Evolutionary conservation across 92 coral and sea anemone species (phyloP), one percentile per base, ranked within the genome.

Genomic region (Ricordea florida): DNA sequence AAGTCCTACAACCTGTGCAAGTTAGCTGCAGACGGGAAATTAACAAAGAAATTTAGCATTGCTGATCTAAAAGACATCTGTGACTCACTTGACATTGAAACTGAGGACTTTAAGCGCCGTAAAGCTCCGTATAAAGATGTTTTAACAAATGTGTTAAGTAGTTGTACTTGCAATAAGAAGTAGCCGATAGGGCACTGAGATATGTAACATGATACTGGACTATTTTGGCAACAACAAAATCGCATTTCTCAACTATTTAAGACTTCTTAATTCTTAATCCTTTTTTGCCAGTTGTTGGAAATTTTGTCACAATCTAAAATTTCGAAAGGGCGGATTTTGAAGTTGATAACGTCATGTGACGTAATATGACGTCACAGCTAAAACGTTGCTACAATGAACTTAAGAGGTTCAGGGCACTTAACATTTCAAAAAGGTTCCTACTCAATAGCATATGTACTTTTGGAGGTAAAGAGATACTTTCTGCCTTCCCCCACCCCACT

Each of bases 1-100:
- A 71, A 56, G 66, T 57, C 53, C 61, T 55, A 71, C 66, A 71
- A 71, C 67, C 49, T 71, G 51, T 71, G 79, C 51, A 37, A 71
- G 64, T 57, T 71, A 71, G 67, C 67, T 53, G 67, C 68, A 53
- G 67, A 71, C 28, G 67, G 79, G 41, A 71, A 71, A 56, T 29
- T 71, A 41, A 21, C 34, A 40, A 53, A 27, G 79, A 71, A 71
- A 71, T 57, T 71, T 11, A 71, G 66, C 38, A 71, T 71, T 37
- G 65, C 79, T 41, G 79, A 68, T 47, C 60, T 67, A 47, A 67
- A 46, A 64, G 72, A 64, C 37, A 64, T 64, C 38, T 56, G 72
- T 64, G 53, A 64, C 56, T 64, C 50, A 10, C 36, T 64, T 64
- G 72, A 64, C 56, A 64, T 64, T 64, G 56, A 64, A 41, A 36